Base-by-base conservation (phyloP, 2,888 invertebrate species). In the Polylopha cassiicola region DNA sequence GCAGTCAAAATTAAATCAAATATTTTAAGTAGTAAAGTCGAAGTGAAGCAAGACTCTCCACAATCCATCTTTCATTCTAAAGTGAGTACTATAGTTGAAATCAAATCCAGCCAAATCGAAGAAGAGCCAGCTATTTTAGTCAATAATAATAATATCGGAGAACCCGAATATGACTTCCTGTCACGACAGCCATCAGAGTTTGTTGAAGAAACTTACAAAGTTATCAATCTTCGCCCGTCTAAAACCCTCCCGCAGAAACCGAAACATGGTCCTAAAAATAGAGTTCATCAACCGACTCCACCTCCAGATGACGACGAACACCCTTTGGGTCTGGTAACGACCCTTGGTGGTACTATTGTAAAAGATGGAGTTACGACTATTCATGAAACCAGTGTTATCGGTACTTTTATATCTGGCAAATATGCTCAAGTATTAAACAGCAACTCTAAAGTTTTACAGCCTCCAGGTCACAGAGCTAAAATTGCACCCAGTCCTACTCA, bases 351-450 rank as follows among this genome's bases (percentile, higher is more conserved):
- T 11, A 95, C 93, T 3, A 89, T 93, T 39, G 91, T 95, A 3
- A 92, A 91, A 64, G 93, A 94, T 59, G 95, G 95, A 1, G 77
- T 91, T 2, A 95, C 95, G 3, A 95, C 95, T 0, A 89, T 95
- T 3, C 93, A 94, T 63, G 95, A 95, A 76, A 95, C 95, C 0
- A 93, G 92, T 65, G 94, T 95, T n/a, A 92, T 95, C 55, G 93
- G 95, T 14, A 95, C 95, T 2, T 93, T 91, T 64, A 93, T 95
- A 58, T 92, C 92, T 30, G 94, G 94, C 21, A 95, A 95, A 78
- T 95, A 95, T 69, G 95, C 95, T 2, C 95, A 95, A 77, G 92
- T 93, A 5, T 78, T 95, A 16, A 94, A 94, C 61, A 94, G 94
- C 59, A 92, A 93, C 22, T 93, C 95, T 0, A 91, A 90, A 61